Evolutionary conservation across 2,888 invertebrate genomes (phyloP), one percentile per base, ranked within the genome.

Genomic region (Idaea dimidiata): DNA sequence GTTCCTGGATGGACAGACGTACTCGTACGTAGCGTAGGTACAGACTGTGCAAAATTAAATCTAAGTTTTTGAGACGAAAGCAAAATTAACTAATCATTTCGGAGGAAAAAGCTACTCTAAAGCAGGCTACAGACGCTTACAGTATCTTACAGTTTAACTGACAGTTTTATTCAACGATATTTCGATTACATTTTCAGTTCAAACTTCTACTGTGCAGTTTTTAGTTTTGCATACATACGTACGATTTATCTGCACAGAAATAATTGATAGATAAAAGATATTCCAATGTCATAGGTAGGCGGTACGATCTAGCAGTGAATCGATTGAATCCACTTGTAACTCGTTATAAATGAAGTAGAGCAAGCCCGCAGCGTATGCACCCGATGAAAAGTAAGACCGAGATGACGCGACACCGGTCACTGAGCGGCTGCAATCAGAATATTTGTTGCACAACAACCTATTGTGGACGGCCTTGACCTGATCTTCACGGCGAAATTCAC

Each of bases 401-500:
- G 78, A 79, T 77, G 77, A 75, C 73, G 75, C 75, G 68, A 69
- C 74, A 66, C 66, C 62, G 67, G 68, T 68, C 74, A 66, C 66
- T 61, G 66, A 69, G 72, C 72, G 70, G 71, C 72, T 75, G 76
- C 76, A 76, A 69, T 70, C 74, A 70, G 71, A 65, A 74, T 76
- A 75, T 72, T 77, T 76, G 78, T 89, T 90, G 82, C 88, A 85
- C 83, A 89, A 89, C 80, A 67, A 72, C 72, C 77, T 80, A 81
- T 83, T 83, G 86, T 80, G 73, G 72, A 67, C 81, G 86, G 77
- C 91, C 89, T 88, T 91, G 89, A 90, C 89, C 88, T 82, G 82
- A 81, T 84, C 88, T 83, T 84, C 84, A 84, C 84, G 82, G 81
- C 77, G 79, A 85, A 86, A 86, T 83, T 82, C 79, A 81, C 84